phyloP scores from a whole-genome alignment of 2,797 vertebrate genomes.

The Leptatherina wallacei region DNA sequence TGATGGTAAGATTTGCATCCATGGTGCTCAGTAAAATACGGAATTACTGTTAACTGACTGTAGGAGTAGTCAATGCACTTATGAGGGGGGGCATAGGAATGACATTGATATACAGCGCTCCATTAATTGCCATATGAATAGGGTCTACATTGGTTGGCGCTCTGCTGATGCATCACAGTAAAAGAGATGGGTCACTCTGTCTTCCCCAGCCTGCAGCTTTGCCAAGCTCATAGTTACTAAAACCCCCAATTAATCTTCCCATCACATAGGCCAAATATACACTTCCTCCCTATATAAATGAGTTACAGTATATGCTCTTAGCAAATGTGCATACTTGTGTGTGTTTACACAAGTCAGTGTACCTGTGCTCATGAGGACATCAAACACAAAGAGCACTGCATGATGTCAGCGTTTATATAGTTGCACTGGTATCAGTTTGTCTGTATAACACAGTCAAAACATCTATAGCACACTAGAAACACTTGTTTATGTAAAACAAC shows the following conservation, averaged over 20 bases:
- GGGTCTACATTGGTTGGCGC: slow-evolving; percentile 79
- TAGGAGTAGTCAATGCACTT: slow-evolving; percentile 70
- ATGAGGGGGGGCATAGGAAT: slow-evolving; percentile 71
- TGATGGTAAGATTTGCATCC: slow-evolving; percentile 62
- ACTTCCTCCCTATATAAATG: slow-evolving; percentile 77
- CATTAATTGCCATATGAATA: slow-evolving; percentile 87
- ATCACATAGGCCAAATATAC: slow-evolving; percentile 81
- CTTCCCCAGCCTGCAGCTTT: slow-evolving; percentile 79
- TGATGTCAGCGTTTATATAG: slow-evolving; percentile 17
- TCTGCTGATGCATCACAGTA: slow-evolving; percentile 82
- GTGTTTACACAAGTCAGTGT: slow-evolving; percentile 45
- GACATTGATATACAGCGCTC: slow-evolving; percentile 86
- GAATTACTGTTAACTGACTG: slow-evolving; percentile 68
- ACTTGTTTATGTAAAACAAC: slow-evolving; percentile 1
- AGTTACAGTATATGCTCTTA: slow-evolving; percentile 68
- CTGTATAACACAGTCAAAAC: background rate
- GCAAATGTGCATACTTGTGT: slow-evolving; percentile 35
- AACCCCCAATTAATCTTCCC: slow-evolving; percentile 86
- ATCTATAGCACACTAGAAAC: background rate
- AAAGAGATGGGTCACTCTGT: slow-evolving; percentile 84
- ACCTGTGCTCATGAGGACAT: slow-evolving; percentile 35
- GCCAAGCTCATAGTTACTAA: slow-evolving; percentile 85
- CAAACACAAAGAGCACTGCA: slow-evolving; percentile 30
- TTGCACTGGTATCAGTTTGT: slow-evolving; percentile 2
- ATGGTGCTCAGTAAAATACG: slow-evolving; percentile 68